These are phyloP conservation scores for Equus quagga DNA, from an alignment of 2,113 vertebrate species.

Conservation along the genomic window DNA sequence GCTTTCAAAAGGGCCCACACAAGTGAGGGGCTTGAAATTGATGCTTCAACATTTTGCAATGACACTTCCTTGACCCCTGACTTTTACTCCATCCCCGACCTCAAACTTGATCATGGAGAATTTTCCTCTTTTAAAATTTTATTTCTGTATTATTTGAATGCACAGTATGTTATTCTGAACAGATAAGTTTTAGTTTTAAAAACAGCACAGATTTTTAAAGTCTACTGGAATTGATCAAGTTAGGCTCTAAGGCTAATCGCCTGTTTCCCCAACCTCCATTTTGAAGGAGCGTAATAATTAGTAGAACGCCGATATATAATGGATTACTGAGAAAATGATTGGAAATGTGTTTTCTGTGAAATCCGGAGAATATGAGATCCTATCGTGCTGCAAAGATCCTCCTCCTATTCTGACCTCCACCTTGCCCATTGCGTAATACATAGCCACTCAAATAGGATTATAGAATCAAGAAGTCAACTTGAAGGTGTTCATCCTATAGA, in stretches of 20 bases:
- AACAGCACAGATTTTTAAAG: neutral
- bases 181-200: neutral
- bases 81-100: neutral
- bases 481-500: neutral
- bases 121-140: slow-evolving; percentile 14
- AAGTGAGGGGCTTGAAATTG: neutral
- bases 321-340: neutral
- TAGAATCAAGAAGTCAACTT: neutral
- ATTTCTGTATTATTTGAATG: slow-evolving; percentile 32
- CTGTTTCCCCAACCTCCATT: neutral
- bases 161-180: neutral
- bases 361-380: neutral
- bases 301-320: neutral
- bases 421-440: neutral
- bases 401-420: neutral
- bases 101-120: neutral
- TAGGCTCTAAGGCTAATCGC: neutral
- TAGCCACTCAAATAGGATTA: neutral
- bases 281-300: slow-evolving; percentile 4
- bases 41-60: neutral
- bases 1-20: neutral
- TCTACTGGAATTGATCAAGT: neutral
- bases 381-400: neutral
- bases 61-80: neutral
- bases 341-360: neutral